Conservation (phyloP, 1,140 invertebrate species). For the Oryctes rhinoceros region DNA sequence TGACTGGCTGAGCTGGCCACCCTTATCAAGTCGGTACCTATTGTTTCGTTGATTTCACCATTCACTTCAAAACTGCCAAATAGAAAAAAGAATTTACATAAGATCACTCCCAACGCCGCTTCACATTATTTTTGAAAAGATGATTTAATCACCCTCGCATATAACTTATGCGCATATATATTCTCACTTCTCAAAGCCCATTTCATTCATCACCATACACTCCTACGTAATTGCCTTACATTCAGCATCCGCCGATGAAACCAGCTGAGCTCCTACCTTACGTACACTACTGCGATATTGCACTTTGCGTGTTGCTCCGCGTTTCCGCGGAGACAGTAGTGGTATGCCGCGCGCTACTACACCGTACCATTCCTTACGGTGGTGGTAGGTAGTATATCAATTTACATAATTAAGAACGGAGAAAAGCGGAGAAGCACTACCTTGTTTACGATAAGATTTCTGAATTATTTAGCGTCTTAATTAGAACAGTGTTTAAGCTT, state of each 20-base stretch:
- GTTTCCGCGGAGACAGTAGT: no score
- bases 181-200: neutral
- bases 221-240: neutral
- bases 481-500: neutral
- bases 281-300: no score
- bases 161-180: no score
- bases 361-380: neutral
- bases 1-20: no score
- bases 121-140: no score
- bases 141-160: no score
- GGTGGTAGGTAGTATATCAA: slow-evolving; percentile 16
- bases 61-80: no score
- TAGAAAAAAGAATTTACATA: no score
- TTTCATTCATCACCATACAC: neutral
- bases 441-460: slow-evolving; percentile 24
- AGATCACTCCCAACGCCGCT: no score
- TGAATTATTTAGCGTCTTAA: neutral
- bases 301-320: neutral
- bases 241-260: neutral
- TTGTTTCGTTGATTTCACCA: no score
- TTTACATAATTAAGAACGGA: slow-evolving; percentile 26
- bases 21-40: no score
- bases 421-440: neutral
- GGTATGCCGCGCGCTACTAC: neutral
- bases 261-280: neutral